These are phyloP conservation scores for Tamias sibiricus DNA, from an alignment of 2,113 vertebrate genomes.

Conservation along the genomic window DNA sequence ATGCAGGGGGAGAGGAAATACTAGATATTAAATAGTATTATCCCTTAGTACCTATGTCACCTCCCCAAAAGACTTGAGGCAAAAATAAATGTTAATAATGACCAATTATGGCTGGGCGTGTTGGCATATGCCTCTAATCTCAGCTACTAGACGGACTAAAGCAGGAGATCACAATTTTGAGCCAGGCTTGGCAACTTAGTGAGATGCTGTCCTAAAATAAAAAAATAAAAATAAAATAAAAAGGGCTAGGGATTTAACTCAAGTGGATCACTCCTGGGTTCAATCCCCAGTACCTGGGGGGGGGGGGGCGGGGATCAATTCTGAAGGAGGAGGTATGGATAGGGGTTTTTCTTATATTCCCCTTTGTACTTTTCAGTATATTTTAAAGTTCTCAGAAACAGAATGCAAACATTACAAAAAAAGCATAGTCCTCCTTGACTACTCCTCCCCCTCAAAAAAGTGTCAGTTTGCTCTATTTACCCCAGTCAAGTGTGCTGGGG, in stretches of 20 bases:
- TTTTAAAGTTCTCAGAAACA: conserved; percentile 44
- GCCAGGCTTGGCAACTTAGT: no score
- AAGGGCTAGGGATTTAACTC: neutral
- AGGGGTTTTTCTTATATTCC: neutral
- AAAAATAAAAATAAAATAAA: neutral
- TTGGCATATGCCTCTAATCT: no score
- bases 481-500: neutral
- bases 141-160: neutral
- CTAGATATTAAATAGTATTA: neutral
- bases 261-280: neutral
- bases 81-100: conserved; percentile 42
- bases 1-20: neutral
- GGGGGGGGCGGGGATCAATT: neutral
- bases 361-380: conserved; percentile 7
- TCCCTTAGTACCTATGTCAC: neutral
- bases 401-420: conserved; percentile 32
- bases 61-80: neutral
- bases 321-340: neutral
- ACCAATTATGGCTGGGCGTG: neutral
- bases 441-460: neutral
- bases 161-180: neutral
- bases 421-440: neutral
- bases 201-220: neutral
- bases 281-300: neutral
- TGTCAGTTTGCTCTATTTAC: neutral